Base-by-base conservation (phyloP, 2,797 vertebrate genomes). In the Valencia hispanica region DNA sequence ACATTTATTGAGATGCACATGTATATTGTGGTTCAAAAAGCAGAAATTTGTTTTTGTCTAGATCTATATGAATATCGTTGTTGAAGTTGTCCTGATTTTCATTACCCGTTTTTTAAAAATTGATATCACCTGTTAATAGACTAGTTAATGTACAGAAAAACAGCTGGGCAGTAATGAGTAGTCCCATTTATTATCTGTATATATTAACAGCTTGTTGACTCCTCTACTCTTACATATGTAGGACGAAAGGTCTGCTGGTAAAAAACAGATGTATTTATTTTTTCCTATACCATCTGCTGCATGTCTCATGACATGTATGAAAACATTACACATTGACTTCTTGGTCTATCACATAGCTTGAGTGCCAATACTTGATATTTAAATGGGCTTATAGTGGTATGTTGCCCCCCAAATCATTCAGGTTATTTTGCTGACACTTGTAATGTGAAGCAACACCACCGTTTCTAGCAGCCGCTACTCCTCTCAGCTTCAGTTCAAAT, bases 331-430 rank as follows among this genome's bases (percentile, higher is more conserved):
- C 27, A 39, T 39, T 69, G 6, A 55, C 36, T 55, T 36, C n/a
- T 9, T 77, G 59, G 17, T 50, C 20, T 53, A 57, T 30, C 20
- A 50, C 15, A 50, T 43, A 57, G 69, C 3, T 76, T 80, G 75
- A 45, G 61, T 68, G 68, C 9, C 45, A 69, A n/a, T 45, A 70
- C 30, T 55, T 82, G 74, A 77, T 87, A 79, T 89, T 79, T 77
- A 71, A 81, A 65, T 75, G 50, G 74, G 75, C 79, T 84, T 81
- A 84, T 72, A 57, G 36, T 73, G 50, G 48, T 79, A 71, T 72
- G 57, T 51, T 73, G 65, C 51, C n/a, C 51, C 75, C 20, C 0
- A 68, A 83, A 72, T 55, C 79, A 55, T 71, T 79, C 20, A 59
- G 10, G 32, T 77, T 74, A 77, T 72, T 78, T 76, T 32, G 15